Conservation (phyloP, 2,113 vertebrate species). For the Leucopsar rothschildi region DNA sequence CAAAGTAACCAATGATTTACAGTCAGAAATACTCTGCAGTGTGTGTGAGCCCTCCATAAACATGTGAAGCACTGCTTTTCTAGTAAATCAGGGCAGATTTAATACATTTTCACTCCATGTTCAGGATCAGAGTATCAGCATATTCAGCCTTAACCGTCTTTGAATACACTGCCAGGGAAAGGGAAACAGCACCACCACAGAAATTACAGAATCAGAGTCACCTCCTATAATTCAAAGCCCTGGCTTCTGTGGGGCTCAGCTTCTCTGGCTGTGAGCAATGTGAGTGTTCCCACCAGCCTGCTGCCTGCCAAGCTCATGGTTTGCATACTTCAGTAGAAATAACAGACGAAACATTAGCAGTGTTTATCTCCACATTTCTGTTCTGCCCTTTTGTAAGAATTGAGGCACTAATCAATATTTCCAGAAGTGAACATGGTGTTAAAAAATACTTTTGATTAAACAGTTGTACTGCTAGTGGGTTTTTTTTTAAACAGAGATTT, state of each 20-base stretch:
- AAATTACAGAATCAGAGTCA: not conserved
- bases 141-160: not conserved
- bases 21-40: not conserved
- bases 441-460: not conserved
- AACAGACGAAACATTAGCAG: not conserved
- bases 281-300: not conserved
- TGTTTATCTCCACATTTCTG: not conserved
- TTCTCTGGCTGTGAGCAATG: not conserved
- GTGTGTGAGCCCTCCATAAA: not conserved
- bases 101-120: not conserved
- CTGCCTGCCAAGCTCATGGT: not conserved
- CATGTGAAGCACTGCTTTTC: not conserved
- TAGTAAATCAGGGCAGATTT: not conserved
- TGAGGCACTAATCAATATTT: not conserved
- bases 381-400: not conserved
- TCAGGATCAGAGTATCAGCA: not conserved
- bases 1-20: not conserved
- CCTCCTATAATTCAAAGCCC: not conserved
- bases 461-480: not conserved
- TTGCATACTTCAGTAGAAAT: not conserved
- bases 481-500: not conserved
- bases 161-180: not conserved
- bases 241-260: not conserved
- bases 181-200: not conserved
- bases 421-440: not conserved